Conservation (phyloP, 1,140 invertebrate genomes). For the Macrostomum lignano region DNA sequence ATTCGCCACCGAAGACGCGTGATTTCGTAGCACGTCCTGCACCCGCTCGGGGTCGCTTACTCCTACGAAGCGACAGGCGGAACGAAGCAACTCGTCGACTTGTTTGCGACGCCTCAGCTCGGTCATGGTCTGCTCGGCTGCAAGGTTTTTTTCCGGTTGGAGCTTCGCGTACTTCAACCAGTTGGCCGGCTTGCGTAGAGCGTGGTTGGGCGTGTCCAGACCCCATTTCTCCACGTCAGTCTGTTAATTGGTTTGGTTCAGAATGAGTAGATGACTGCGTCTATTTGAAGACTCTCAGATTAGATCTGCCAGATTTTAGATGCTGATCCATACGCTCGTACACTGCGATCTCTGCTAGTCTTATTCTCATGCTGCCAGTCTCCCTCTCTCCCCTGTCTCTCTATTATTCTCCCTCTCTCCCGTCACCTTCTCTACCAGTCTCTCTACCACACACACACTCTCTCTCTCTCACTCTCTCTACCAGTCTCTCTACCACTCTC, state of each 20-base stretch:
- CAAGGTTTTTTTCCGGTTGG: conserved; percentile 14
- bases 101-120: conserved; percentile 14
- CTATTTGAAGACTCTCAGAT: not conserved
- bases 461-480: too few species aligned
- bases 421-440: too few species aligned
- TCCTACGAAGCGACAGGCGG: conserved; percentile 16
- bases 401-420: too few species aligned
- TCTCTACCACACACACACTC: too few species aligned
- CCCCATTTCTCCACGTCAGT: conserved; percentile 19
- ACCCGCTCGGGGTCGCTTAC: conserved; percentile 16
- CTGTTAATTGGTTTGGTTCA: conserved; percentile 11
- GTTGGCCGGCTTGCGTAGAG: conserved; percentile 21
- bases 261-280: not conserved
- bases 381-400: too few species aligned
- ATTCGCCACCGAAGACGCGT: too few species aligned
- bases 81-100: conserved; percentile 17
- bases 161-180: conserved; percentile 19
- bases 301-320: too few species aligned
- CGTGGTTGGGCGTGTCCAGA: conserved; percentile 15
- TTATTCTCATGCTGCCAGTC: too few species aligned
- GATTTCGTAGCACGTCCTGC: too few species aligned
- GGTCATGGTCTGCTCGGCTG: conserved; percentile 18
- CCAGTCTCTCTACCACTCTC: too few species aligned
- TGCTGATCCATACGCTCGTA: too few species aligned
- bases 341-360: too few species aligned